Evolutionary conservation across 2,113 vertebrate genomes (phyloP), one percentile per base, ranked within the genome.

Genomic region (Eolophus roseicapilla): DNA sequence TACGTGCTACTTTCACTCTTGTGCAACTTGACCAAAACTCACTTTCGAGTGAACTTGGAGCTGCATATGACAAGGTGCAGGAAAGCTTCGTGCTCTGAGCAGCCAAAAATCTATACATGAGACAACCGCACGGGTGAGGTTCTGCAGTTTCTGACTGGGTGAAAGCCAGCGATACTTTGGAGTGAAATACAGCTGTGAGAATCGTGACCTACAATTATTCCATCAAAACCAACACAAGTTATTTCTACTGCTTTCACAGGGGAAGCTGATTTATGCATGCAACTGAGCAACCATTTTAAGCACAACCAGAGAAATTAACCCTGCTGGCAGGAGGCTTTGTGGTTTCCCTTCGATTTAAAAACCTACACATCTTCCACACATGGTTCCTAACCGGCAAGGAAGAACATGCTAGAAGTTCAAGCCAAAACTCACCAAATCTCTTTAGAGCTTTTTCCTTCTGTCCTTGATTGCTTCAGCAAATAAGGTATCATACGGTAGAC

Each of bases 261-360:
- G 96, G 92, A 94, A 97, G 91, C 81, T 60, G 92, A 43, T 82
- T 50, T 89, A 89, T 92, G 78, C 81, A 20, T 50, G 70, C 86
- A 87, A 73, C 77, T 73, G 65, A 95, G 91, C 91, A 97, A 96
- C 95, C 69, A 89, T 93, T 91, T 96, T 84, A 90, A 92, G 86
- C 59, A 73, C 80, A 81, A 86, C 27, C 73, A 73, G 83, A 86
- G 65, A 71, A 93, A 82, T 74, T 18, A 78, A 69, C 53, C 80
- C 41, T 84, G 85, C 75, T 94, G 67, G 47, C 85, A 82, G 85
- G 11, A 94, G 82, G 75, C 59, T 95, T 69, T 87, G 53, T 80
- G 91, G 74, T 92, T 91, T 93, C 67, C 33, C 62, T 92, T 89
- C 18, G 4, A 59, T 82, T 94, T 79, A 55, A 80, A 95, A 77